These are phyloP conservation scores for Onychomys leucogaster DNA, from an alignment of 2,797 vertebrate species.

Conservation along the genomic window DNA sequence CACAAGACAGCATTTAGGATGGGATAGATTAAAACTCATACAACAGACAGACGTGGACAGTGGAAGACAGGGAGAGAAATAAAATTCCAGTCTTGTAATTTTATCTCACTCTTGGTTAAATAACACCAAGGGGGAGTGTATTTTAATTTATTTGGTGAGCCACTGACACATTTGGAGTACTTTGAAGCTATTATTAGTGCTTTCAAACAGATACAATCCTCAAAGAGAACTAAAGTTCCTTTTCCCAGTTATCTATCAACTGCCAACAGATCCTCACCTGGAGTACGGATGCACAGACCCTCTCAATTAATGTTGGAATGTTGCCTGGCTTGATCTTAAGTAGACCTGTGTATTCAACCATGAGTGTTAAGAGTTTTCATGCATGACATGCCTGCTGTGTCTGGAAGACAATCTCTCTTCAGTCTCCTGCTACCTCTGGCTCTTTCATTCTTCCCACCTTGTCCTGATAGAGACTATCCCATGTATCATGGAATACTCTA, in stretches of 20 bases:
- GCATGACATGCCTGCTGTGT: not conserved
- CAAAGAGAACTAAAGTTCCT: not conserved
- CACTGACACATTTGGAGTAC: not conserved
- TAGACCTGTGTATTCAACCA: not conserved
- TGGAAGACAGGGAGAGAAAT: not conserved
- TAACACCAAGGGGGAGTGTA: not conserved
- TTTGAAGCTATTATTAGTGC: not conserved
- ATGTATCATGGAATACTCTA: not conserved
- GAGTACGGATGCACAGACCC: not conserved
- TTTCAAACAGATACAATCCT: not conserved
- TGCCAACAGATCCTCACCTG: not conserved
- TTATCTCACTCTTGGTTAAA: not conserved
- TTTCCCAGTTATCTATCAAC: not conserved
- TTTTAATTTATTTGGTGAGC: not conserved
- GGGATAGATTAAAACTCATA: not conserved
- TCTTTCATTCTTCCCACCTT: not conserved
- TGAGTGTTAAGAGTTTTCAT: not conserved
- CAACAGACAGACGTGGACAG: not conserved
- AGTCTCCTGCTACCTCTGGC: not conserved
- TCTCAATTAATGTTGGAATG: not conserved
- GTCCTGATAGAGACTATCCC: not conserved
- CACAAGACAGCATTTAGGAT: not conserved
- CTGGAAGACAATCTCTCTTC: not conserved
- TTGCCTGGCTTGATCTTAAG: not conserved
- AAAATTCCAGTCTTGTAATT: not conserved